A percentile compares a stretch with the other conserved stretches of the same genome.
Evolutionary conservation across 2,888 invertebrate genomes (phyloP).

Genomic region (Eustalomyia histrio): DNA sequence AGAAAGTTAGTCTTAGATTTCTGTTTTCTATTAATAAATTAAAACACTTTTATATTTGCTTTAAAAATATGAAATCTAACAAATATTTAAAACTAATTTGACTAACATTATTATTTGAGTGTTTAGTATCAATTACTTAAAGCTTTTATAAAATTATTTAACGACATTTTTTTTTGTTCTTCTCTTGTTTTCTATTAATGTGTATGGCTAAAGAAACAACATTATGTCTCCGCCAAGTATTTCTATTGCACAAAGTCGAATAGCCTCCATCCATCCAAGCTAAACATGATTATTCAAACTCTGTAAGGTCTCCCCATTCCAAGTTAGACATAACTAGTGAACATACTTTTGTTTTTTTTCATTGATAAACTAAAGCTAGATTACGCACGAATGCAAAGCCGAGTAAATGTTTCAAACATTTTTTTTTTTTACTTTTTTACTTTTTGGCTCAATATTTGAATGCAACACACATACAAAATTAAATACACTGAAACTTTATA

Average conservation of each 20-base stretch:
- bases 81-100: background rate
- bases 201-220: slow-evolving; percentile 11
- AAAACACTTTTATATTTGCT: too few relatives aligned
- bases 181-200: background rate
- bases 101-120: slow-evolving; percentile 42
- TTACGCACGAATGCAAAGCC: background rate
- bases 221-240: slow-evolving; percentile 11
- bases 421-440: background rate
- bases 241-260: slow-evolving; percentile 13
- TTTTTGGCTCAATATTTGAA: background rate
- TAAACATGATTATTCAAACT: slow-evolving; percentile 22
- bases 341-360: background rate
- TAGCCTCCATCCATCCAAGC: slow-evolving; percentile 26
- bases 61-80: too few relatives aligned
- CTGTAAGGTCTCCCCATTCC: slow-evolving; percentile 29
- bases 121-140: slow-evolving; percentile 27
- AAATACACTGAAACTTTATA: background rate
- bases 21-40: too few relatives aligned
- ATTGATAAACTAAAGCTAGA: slow-evolving; percentile 4
- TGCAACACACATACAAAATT: background rate
- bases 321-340: background rate
- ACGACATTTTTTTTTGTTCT: slow-evolving; percentile 24
- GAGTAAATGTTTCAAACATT: background rate
- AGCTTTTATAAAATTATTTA: slow-evolving; percentile 41
- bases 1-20: too few relatives aligned